A percentile compares a stretch with the other conserved stretches of the same genome.
Evolutionary conservation across 2,113 vertebrate genomes (phyloP).

Genomic region (Nycticebus coucang): DNA sequence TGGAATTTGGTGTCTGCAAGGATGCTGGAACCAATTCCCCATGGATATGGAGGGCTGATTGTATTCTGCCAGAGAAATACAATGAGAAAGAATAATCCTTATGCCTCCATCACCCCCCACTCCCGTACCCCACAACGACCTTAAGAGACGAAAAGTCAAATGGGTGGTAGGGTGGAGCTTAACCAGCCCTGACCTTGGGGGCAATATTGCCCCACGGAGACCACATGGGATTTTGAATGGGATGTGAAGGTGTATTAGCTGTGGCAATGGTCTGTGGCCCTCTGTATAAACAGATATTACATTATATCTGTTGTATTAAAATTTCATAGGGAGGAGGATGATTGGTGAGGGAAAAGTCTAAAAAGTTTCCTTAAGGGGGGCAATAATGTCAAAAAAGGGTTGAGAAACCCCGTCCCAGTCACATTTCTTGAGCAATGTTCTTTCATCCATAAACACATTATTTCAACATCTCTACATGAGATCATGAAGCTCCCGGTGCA

Average conservation of each 20-base stretch:
- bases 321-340: not conserved
- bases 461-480: not conserved
- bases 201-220: not conserved
- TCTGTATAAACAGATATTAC: not conserved
- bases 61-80: not conserved
- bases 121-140: not conserved
- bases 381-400: not conserved
- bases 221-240: not conserved
- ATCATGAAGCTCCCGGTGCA: not conserved
- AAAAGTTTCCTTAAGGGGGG: not conserved
- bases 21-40: not conserved
- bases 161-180: not conserved
- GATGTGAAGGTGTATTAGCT: not conserved
- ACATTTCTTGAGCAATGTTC: not conserved
- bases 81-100: not conserved
- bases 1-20: not conserved
- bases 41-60: not conserved
- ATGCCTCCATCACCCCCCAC: fast-evolving
- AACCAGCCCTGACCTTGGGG: not conserved
- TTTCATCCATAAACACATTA: not conserved
- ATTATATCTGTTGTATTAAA: not conserved
- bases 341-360: not conserved
- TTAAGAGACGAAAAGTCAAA: not conserved
- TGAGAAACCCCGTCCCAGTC: not conserved
- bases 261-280: not conserved